phyloP scores from a whole-genome alignment of 2,113 vertebrate species.

The Oncorhynchus nerka region DNA sequence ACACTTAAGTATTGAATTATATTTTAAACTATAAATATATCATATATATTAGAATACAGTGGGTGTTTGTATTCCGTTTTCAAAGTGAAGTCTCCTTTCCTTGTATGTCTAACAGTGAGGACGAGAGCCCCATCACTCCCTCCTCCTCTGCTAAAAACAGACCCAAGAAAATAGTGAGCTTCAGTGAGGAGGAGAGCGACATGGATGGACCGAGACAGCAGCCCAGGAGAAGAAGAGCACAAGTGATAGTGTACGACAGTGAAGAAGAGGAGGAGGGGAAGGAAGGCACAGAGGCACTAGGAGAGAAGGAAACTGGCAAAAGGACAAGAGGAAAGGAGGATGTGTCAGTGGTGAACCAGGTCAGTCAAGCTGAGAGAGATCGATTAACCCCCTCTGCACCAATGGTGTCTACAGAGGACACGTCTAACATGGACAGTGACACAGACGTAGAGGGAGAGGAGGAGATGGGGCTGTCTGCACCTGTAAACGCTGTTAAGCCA shows the following conservation, averaged over 20 bases:
- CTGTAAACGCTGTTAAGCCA: slow-evolving; percentile 8
- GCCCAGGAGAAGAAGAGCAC: slow-evolving; percentile 26
- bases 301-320: slow-evolving; percentile 5
- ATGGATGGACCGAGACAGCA: slow-evolving; percentile 42
- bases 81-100: slow-evolving; percentile 1
- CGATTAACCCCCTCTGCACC: slow-evolving; percentile 14
- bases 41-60: not conserved
- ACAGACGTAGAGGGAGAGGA: slow-evolving; percentile 63
- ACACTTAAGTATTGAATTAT: not conserved
- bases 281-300: not conserved
- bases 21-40: not conserved
- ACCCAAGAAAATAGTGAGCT: slow-evolving; percentile 38
- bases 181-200: slow-evolving; percentile 39
- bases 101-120: slow-evolving; percentile 61
- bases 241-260: slow-evolving; percentile 27
- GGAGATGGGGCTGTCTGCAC: slow-evolving; percentile 7
- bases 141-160: slow-evolving; percentile 49
- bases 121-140: slow-evolving; percentile 66
- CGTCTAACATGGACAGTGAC: slow-evolving; percentile 66
- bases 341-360: slow-evolving; percentile 1
- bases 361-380: slow-evolving; percentile 6
- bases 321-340: not conserved
- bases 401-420: slow-evolving; percentile 2
- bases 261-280: slow-evolving; percentile 30
- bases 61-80: not conserved